Evolutionary conservation across 2,797 vertebrate species (phyloP).

Genomic region (Chelon auratus): DNA sequence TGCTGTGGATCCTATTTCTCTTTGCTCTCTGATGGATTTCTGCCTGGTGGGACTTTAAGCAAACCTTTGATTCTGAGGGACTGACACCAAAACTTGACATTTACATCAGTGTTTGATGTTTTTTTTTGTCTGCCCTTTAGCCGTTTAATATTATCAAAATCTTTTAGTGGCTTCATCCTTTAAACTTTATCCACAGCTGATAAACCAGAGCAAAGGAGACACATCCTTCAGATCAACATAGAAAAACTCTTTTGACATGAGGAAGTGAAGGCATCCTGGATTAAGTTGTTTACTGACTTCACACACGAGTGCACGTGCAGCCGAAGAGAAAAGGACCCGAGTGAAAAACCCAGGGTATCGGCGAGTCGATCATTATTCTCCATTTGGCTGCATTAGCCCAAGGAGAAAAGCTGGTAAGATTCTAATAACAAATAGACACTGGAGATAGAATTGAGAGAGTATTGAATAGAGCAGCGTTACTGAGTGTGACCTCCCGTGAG

Average conservation of each 20-base stretch:
- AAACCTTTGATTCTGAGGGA: conserved; percentile 21
- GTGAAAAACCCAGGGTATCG: conserved; percentile 35
- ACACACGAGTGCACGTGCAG: not conserved
- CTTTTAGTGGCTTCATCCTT: conserved; percentile 5
- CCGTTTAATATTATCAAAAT: conserved; percentile 7
- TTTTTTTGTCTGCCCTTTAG: not conserved
- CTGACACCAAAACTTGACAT: conserved; percentile 25
- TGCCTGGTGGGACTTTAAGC: not conserved
- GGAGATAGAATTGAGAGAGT: not conserved
- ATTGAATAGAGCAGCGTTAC: not conserved
- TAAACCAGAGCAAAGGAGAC: not conserved
- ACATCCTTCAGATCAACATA: not conserved
- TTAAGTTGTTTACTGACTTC: conserved; percentile 30
- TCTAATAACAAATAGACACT: conserved; percentile 33
- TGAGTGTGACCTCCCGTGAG: conserved; percentile 45
- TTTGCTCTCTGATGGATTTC: conserved; percentile 19
- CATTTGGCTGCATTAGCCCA: conserved; percentile 58
- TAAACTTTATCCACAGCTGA: conserved; percentile 4
- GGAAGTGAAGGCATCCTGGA: conserved; percentile 6
- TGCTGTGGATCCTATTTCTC: not conserved
- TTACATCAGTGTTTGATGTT: conserved; percentile 11
- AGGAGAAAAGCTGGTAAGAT: conserved; percentile 39
- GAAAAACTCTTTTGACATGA: conserved; percentile 13
- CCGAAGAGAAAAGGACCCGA: conserved; percentile 7
- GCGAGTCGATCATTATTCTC: conserved; percentile 60